These are phyloP conservation scores for Erebia epiphron DNA, from an alignment of 2,888 invertebrate genomes.

Conservation along the genomic window DNA sequence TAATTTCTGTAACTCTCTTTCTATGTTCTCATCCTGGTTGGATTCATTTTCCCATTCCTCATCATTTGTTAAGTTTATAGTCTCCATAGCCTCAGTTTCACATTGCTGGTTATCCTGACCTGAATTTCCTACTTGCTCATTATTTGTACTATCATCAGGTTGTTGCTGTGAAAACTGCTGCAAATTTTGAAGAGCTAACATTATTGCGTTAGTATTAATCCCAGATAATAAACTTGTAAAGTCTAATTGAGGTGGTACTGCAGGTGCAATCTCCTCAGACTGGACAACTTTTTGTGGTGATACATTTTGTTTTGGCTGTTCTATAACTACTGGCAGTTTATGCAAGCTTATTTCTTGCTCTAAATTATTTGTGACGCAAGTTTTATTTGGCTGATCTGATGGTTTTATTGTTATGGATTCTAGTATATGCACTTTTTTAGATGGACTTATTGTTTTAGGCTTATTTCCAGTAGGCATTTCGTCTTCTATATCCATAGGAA, in stretches of 20 bases:
- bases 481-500: conserved; percentile 53
- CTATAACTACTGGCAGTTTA: conserved; percentile 16
- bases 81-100: conserved; percentile 39
- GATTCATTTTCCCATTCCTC: conserved; percentile 77
- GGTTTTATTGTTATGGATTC: conserved; percentile 66
- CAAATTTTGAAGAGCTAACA: conserved; percentile 73
- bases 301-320: conserved; percentile 16
- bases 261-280: conserved; percentile 23
- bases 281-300: not conserved
- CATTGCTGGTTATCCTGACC: conserved; percentile 32
- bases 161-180: conserved; percentile 62
- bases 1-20: conserved; percentile 63
- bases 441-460: conserved; percentile 52
- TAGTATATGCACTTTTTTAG: conserved; percentile 64
- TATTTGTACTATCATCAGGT: conserved; percentile 29
- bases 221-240: conserved; percentile 64
- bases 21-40: conserved; percentile 67
- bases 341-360: conserved; percentile 18
- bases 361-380: conserved; percentile 10
- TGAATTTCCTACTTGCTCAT: conserved; percentile 30
- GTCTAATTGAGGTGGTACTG: conserved; percentile 52
- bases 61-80: conserved; percentile 73
- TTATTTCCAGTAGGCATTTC: conserved; percentile 39
- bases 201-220: conserved; percentile 70
- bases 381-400: conserved; percentile 41